Percentiles rank a stretch among this genome's conserved stretches.
Conservation (phyloP, 2,797 vertebrate genomes). For the Cichlasoma orientale region DNA sequence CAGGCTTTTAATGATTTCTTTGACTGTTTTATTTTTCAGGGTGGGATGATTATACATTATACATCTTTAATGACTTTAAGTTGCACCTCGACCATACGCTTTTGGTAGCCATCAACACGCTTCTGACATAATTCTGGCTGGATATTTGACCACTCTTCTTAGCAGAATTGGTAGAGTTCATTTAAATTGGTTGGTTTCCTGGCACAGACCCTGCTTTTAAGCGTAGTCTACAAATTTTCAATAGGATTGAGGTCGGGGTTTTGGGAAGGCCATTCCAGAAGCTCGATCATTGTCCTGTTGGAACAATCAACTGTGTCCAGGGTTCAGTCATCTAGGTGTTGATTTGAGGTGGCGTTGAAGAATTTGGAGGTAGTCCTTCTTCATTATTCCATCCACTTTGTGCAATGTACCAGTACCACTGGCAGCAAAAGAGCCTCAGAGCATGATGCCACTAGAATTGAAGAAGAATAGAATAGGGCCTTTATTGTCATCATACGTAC, state of each 20-base stretch:
- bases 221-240: neutral
- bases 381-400: neutral
- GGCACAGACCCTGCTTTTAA: neutral
- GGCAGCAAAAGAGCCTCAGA: neutral
- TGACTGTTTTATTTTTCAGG: neutral
- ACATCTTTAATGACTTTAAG: neutral
- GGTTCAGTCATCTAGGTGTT: neutral
- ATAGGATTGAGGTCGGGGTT: neutral
- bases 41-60: neutral
- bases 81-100: neutral
- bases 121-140: neutral
- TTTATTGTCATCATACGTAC: no score
- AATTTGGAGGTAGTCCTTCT: neutral
- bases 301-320: neutral
- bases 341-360: neutral
- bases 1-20: neutral
- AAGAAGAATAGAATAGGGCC: no score
- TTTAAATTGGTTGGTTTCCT: neutral
- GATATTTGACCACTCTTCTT: neutral
- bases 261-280: neutral
- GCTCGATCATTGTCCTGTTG: neutral
- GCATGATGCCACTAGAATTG: neutral
- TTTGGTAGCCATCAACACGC: neutral
- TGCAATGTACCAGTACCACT: neutral
- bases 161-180: neutral